These are phyloP conservation scores for Clostera curtula DNA, from an alignment of 2,888 invertebrate species.

Conservation along the genomic window DNA sequence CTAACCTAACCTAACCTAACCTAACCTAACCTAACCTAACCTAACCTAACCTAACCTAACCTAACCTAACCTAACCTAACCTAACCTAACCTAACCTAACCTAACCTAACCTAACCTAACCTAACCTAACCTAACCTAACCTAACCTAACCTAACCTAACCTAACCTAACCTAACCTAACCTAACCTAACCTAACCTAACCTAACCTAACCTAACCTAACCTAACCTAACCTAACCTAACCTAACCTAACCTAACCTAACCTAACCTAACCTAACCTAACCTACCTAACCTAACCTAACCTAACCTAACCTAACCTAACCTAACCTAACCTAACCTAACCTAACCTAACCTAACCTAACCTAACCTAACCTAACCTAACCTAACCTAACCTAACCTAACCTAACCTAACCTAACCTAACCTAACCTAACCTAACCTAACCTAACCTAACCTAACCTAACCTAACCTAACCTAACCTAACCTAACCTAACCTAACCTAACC, in stretches of 20 bases:
- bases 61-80: slow-evolving; percentile 14
- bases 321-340: slow-evolving; percentile 9
- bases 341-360: slow-evolving; percentile 13
- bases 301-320: slow-evolving; percentile 17
- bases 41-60: slow-evolving; percentile 9
- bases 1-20: slow-evolving; percentile 14
- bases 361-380: slow-evolving; percentile 12
- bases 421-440: slow-evolving; percentile 19
- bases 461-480: slow-evolving; percentile 14
- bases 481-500: slow-evolving; percentile 7
- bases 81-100: slow-evolving; percentile 13
- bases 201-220: slow-evolving; percentile 11
- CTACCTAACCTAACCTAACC: slow-evolving; percentile 18
- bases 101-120: slow-evolving; percentile 9
- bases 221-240: slow-evolving; percentile 13
- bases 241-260: slow-evolving; percentile 18
- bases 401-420: slow-evolving; percentile 16
- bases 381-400: slow-evolving; percentile 12
- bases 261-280: slow-evolving; percentile 20
- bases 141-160: too few species aligned
- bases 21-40: slow-evolving; percentile 13
- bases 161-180: slow-evolving; percentile 12
- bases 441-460: slow-evolving; percentile 17
- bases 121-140: slow-evolving; percentile 13
- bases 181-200: slow-evolving; percentile 11